Percentiles rank a stretch among this genome's conserved stretches.
Evolutionary conservation across 37 sponge, comb jelly and placozoan species (phyloP).

Genomic region (Crambe crambe): DNA sequence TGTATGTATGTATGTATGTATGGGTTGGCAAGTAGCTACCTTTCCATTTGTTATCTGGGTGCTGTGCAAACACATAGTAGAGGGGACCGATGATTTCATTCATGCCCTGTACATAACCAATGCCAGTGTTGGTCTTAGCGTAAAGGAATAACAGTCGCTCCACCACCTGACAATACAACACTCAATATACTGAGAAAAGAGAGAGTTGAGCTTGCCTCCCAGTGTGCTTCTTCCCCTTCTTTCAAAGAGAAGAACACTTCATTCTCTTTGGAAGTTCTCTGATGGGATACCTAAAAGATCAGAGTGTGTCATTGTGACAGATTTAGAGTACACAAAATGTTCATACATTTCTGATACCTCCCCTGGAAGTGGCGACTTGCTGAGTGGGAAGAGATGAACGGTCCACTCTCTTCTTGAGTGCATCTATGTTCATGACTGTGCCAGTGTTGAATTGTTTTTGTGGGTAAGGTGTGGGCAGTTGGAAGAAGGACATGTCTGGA

Average conservation of each 20-base stretch:
- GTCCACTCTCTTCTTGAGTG: conserved; percentile 72
- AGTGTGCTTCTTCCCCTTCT: conserved; percentile 96
- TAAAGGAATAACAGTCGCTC: conserved; percentile 93
- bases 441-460: conserved; percentile 45
- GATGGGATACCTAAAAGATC: not conserved
- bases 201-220: conserved; percentile 77
- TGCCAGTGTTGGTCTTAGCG: conserved; percentile 92
- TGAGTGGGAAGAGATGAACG: conserved; percentile 44
- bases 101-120: conserved; percentile 96
- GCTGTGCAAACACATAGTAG: conserved; percentile 90
- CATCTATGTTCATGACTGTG: conserved; percentile 19
- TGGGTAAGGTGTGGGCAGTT: conserved; percentile 86
- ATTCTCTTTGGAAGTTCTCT: not conserved
- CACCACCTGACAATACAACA: conserved; percentile 64
- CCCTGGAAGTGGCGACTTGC: conserved; percentile 60
- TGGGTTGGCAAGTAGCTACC: conserved; percentile 29
- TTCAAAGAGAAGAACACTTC: conserved; percentile 50
- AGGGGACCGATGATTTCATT: conserved; percentile 96
- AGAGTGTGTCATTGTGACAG: not conserved
- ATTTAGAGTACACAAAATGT: not conserved
- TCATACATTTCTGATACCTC: conserved; percentile 53
- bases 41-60: conserved; percentile 82
- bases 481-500: conserved; percentile 96
- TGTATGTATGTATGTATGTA: conserved; percentile 1
- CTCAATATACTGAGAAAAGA: not conserved